These are phyloP conservation scores for Mantis religiosa DNA, from an alignment of 2,888 invertebrate genomes.

Conservation along the genomic window DNA sequence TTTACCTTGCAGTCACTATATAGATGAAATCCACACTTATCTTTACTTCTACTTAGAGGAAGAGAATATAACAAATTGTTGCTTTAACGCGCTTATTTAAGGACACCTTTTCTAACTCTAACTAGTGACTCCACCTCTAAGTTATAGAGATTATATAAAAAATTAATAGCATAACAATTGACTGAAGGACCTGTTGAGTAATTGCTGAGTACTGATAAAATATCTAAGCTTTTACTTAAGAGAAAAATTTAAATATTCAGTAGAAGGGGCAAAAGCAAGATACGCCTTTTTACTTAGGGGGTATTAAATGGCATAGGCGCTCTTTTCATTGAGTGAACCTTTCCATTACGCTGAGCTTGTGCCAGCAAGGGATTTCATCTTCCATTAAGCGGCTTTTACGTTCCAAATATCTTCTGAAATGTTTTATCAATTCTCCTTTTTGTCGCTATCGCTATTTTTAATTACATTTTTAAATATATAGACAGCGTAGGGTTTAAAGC, in stretches of 20 bases:
- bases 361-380: background rate
- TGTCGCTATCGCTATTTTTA: background rate
- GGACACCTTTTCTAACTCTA: no score
- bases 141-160: no score
- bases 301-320: background rate
- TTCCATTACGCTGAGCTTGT: background rate
- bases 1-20: no score
- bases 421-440: background rate
- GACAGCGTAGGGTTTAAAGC: background rate
- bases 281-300: background rate
- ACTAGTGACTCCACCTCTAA: no score
- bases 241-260: background rate
- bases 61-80: no score
- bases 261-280: background rate
- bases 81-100: no score
- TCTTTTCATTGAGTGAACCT: background rate
- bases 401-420: background rate
- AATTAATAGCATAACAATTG: no score
- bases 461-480: background rate
- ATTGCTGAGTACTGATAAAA: no score
- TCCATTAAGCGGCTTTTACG: background rate
- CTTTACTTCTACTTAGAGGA: no score
- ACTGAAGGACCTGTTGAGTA: no score
- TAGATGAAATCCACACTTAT: no score
- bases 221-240: background rate